Evolutionary conservation across 2,888 invertebrate species (phyloP).

Genomic region (Acleris sparsana): DNA sequence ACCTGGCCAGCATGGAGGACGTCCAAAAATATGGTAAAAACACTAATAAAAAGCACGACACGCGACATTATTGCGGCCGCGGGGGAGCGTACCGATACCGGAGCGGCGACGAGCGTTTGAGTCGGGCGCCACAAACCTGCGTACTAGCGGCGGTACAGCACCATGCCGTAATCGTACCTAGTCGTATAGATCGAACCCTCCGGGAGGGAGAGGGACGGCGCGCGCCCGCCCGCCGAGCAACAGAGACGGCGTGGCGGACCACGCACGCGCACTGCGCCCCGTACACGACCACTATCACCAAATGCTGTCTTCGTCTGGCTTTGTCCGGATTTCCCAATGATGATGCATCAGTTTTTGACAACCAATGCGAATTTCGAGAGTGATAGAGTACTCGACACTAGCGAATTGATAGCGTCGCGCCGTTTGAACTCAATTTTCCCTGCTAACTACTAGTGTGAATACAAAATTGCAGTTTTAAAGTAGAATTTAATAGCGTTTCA

Average conservation of each 20-base stretch:
- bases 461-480: constrained; percentile 20
- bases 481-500: constrained; percentile 14
- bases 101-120: constrained; percentile 69
- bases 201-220: constrained; percentile 63
- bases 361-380: constrained; percentile 37
- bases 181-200: constrained; percentile 81
- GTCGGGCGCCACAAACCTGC: constrained; percentile 76
- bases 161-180: constrained; percentile 74
- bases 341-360: constrained; percentile 72
- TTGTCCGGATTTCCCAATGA: constrained; percentile 79
- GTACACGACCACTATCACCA: constrained; percentile 69
- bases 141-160: constrained; percentile 74
- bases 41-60: constrained; percentile 84
- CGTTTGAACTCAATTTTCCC: constrained; percentile 23
- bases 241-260: constrained; percentile 62
- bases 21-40: constrained; percentile 84
- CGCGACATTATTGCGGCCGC: constrained; percentile 85
- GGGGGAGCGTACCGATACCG: constrained; percentile 60
- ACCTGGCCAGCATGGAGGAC: constrained; percentile 83
- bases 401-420: constrained; percentile 31
- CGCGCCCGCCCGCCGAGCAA: constrained; percentile 46
- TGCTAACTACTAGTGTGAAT: constrained; percentile 7
- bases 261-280: constrained; percentile 75
- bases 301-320: constrained; percentile 76
- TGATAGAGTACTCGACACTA: constrained; percentile 29